Conservation (phyloP, 2,113 vertebrate genomes). For the Ibidorhyncha struthersii region DNA sequence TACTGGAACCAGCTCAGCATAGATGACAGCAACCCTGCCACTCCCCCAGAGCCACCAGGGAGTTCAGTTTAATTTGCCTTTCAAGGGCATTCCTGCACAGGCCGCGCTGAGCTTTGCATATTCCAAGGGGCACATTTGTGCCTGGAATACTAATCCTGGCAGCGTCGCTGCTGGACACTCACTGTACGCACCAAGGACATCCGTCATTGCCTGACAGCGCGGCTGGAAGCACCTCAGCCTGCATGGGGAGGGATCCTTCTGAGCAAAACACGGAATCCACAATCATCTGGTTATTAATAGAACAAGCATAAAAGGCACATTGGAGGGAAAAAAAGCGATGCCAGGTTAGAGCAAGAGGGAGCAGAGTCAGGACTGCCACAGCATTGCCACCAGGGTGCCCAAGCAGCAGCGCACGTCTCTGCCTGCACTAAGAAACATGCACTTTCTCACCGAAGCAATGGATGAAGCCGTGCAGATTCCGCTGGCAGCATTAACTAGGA, state of each 20-base stretch:
- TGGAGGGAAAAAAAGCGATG: accelerated
- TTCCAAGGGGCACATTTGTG: background rate
- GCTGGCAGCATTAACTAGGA: background rate
- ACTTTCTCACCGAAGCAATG: background rate
- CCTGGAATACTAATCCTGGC: conserved; percentile 37
- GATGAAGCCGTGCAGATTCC: background rate
- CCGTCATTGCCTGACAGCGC: background rate
- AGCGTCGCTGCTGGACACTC: background rate
- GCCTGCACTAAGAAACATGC: background rate
- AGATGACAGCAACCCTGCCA: background rate
- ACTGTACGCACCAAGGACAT: background rate
- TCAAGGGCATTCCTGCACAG: conserved; percentile 34
- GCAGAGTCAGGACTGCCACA: background rate
- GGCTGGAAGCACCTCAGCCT: background rate
- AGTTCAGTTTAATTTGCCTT: background rate
- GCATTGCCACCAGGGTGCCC: background rate
- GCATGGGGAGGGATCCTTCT: background rate
- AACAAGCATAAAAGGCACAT: background rate
- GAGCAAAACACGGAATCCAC: background rate
- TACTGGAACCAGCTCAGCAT: background rate
- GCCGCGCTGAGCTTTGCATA: background rate
- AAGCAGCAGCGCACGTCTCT: accelerated
- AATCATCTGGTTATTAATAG: background rate
- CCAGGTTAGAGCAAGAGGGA: background rate
- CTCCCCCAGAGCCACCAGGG: background rate